Evolutionary conservation across 2,113 vertebrate genomes (phyloP), one percentile per base, ranked within the genome.

Genomic region (Anguilla rostrata): DNA sequence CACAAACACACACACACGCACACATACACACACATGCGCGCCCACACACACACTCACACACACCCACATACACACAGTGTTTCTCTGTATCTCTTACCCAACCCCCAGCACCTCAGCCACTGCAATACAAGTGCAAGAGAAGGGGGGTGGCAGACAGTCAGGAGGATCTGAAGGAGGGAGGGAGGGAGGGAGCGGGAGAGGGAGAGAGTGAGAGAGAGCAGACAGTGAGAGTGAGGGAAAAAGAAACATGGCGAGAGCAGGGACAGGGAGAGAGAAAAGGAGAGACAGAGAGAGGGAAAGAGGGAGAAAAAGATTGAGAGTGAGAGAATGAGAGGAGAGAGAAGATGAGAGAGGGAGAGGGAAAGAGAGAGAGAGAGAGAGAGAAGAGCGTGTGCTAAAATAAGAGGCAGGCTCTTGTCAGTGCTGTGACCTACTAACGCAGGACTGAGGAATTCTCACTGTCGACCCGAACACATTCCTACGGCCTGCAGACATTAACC

Each of bases 381-480:
- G 83, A 12, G 60, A 87, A 85, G 83, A 86, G 91, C 14, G 75
- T 88, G 84, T 89, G 90, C 90, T 88, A 89, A 90, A 94, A 89
- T 90, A 91, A 91, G 91, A 90, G 92, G 90, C 91, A 90, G 93
- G 90, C 91, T 92, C 91, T 91, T 89, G 92, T 91, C 91, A 90
- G 90, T 87, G 92, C 88, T 88, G 85, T 89, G 90, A 92, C 92
- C 91, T 91, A 91, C 91, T 93, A 89, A 85, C 88, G 56, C 87
- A 90, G 86, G 91, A 91, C 92, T 90, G 90, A 92, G 92, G 93
- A 94, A 94, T 94, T 94, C 90, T 91, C 88, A 88, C 90, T 29
- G 88, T 91, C 88, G 87, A 91, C 91, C 91, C 86, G 88, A 90
- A 93, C 91, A 91, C 93, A 94, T 95, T 94, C 92, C 91, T 92